phyloP scores from a whole-genome alignment of 2,888 invertebrate genomes.

The Cybosia mesomella region DNA sequence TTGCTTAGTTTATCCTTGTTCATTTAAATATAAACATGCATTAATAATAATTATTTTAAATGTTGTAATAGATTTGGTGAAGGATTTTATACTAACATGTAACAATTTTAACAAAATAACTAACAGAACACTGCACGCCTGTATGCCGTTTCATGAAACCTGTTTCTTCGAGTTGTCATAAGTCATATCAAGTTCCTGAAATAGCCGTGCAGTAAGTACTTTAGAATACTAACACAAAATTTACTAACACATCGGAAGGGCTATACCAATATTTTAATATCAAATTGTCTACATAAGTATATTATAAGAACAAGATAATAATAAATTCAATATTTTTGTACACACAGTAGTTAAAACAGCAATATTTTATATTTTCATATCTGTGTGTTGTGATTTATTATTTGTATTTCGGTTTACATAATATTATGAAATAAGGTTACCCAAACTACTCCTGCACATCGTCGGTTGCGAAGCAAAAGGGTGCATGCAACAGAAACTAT shows the following conservation, averaged over 20 bases:
- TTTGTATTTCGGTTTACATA: no score
- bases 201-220: conserved; percentile 85
- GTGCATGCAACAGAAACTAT: no score
- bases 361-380: no score
- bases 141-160: conserved; percentile 87
- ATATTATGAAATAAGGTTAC: no score
- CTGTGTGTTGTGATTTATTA: no score
- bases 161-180: conserved; percentile 72
- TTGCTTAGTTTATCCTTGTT: neutral
- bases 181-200: conserved; percentile 79
- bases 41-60: neutral
- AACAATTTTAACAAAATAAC: conserved; percentile 63
- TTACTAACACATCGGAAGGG: neutral
- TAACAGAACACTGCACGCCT: conserved; percentile 86
- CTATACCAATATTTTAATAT: neutral
- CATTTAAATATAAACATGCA: neutral
- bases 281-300: neutral
- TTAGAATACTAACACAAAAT: conserved; percentile 20
- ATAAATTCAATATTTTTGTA: no score
- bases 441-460: no score
- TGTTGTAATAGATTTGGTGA: conserved; percentile 28
- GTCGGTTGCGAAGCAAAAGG: no score
- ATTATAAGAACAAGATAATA: no score
- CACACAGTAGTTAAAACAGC: no score
- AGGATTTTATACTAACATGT: conserved; percentile 53